Conservation (phyloP, 2,797 vertebrate genomes). For the Pyrocephalus nanus region DNA sequence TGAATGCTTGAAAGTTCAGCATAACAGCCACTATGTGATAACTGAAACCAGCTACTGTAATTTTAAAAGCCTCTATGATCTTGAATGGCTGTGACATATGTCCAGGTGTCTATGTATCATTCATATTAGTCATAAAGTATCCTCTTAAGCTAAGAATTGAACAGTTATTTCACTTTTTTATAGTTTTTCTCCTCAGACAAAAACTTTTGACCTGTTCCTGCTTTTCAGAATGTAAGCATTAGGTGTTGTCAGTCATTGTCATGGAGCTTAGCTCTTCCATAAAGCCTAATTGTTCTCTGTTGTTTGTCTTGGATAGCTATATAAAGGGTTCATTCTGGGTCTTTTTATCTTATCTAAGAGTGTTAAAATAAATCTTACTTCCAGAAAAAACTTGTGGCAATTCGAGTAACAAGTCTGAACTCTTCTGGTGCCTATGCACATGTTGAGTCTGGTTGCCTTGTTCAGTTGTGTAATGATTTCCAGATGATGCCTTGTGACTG, state of each 20-base stretch:
- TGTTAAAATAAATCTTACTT: constrained; percentile 46
- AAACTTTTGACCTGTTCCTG: not conserved
- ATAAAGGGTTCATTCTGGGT: not conserved
- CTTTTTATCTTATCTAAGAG: constrained; percentile 34
- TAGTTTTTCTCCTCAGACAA: not conserved
- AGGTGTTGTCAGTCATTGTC: constrained; percentile 10
- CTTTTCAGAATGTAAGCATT: not conserved
- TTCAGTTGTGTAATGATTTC: constrained; percentile 27
- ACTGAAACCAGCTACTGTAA: not conserved
- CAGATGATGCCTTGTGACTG: constrained; percentile 51
- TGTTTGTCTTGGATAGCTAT: constrained; percentile 16
- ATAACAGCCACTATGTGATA: not conserved
- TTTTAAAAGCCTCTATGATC: not conserved
- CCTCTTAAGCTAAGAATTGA: not conserved
- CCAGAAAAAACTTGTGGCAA: constrained; percentile 6
- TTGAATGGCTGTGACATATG: not conserved
- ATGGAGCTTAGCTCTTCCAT: not conserved
- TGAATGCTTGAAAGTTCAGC: not conserved
- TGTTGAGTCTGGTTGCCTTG: constrained; percentile 13
- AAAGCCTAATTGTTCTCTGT: not conserved
- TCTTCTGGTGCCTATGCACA: not conserved
- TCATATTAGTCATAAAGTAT: not conserved
- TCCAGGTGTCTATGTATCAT: not conserved
- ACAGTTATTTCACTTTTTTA: not conserved
- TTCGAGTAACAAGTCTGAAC: not conserved